Conservation (phyloP, 2,797 vertebrate genomes). For the Sebastes steindachneri region DNA sequence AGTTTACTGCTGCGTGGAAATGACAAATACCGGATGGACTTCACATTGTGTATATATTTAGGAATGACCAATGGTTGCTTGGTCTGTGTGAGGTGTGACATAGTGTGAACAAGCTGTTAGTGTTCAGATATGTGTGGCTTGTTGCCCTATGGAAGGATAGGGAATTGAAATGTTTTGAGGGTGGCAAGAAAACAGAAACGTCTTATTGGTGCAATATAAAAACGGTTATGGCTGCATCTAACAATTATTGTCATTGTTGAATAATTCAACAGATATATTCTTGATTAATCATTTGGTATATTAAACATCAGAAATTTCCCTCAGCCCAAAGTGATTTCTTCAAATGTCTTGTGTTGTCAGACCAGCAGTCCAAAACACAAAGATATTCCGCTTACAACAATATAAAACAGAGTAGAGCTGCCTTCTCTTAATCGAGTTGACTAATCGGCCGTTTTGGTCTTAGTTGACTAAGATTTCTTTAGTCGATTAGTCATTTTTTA, state of each 20-base stretch:
- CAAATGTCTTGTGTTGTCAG: not conserved
- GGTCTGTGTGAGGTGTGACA: not conserved
- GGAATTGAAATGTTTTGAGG: not conserved
- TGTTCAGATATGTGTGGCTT: not conserved
- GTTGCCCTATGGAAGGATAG: not conserved
- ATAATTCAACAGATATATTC: not conserved
- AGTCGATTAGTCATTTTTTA: too few relatives aligned
- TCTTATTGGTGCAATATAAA: not conserved
- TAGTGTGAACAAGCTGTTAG: not conserved
- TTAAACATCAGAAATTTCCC: not conserved
- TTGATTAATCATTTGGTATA: not conserved
- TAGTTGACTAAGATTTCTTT: too few relatives aligned
- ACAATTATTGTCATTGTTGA: not conserved
- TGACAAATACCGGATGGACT: slow-evolving; percentile 34
- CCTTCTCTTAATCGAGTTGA: accelerated
- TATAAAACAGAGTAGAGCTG: too few relatives aligned
- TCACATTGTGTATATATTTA: slow-evolving; percentile 17
- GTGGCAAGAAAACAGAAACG: not conserved
- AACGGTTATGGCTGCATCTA: not conserved
- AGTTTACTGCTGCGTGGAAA: slow-evolving; percentile 11
- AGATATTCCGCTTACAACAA: not conserved
- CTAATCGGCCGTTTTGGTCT: too few relatives aligned
- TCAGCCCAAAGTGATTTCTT: not conserved
- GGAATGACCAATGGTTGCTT: not conserved
- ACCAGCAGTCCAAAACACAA: not conserved